Conservation (phyloP, 1,140 invertebrate species). For the Brachionus plicatilis region DNA sequence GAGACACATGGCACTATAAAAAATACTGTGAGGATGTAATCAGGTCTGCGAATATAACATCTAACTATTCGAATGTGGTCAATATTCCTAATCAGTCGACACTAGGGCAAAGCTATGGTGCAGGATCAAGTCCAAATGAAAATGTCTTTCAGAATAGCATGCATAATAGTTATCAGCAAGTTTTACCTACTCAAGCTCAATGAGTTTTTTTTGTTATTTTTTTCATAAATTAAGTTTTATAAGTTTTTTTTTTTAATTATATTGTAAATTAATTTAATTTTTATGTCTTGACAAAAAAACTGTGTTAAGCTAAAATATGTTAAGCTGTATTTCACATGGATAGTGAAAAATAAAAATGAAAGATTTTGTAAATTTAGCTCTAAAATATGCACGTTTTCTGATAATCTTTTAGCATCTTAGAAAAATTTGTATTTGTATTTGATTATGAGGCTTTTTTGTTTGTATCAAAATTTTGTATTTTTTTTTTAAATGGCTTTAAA, state of each 20-base stretch:
- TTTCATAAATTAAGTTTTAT: not conserved
- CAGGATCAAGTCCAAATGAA: not conserved
- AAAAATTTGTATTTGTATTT: not conserved
- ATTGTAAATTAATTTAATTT: not conserved
- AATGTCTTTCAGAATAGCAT: slow-evolving; percentile 1
- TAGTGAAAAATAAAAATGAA: not conserved
- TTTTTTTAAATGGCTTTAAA: not conserved
- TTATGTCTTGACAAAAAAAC: not conserved
- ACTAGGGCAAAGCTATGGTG: not conserved
- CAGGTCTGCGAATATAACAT: slow-evolving; percentile 43
- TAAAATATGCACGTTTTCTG: not conserved
- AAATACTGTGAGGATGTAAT: slow-evolving; percentile 76
- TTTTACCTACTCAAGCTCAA: slow-evolving; percentile 6
- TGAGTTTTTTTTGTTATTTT: slow-evolving; percentile 13
- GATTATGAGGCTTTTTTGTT: not conserved
- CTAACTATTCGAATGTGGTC: not conserved
- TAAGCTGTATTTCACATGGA: not conserved
- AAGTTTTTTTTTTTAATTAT: not conserved
- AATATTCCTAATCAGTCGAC: slow-evolving; percentile 21
- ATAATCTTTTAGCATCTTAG: not conserved
- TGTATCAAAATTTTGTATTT: not conserved
- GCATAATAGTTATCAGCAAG: slow-evolving; percentile 17
- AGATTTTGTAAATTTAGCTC: not conserved
- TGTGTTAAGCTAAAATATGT: not conserved
- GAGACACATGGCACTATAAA: slow-evolving; percentile 79